phyloP scores from a whole-genome alignment of 2,888 invertebrate species.

The Caenorhabditis macrosperma region DNA sequence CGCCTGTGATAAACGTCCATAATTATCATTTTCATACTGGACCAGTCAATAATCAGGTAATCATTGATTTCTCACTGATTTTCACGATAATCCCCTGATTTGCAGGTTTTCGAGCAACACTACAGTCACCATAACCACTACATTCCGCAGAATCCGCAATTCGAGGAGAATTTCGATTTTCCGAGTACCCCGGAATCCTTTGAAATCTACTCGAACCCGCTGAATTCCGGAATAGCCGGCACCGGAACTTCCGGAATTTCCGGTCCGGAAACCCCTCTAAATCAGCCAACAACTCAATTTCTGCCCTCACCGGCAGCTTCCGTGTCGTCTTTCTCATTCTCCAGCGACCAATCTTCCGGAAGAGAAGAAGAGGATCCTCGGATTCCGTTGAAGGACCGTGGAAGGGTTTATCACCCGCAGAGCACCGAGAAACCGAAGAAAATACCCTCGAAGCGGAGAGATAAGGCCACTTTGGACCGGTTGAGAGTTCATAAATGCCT shows the following conservation, averaged over 20 bases:
- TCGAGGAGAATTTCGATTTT: constrained; percentile 19
- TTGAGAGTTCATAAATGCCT: constrained; percentile 68
- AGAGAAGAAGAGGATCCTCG: constrained; percentile 47
- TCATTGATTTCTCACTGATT: no score
- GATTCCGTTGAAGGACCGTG: constrained; percentile 46
- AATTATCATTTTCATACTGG: constrained; percentile 59
- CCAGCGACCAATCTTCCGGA: constrained; percentile 40
- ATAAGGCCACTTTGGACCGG: constrained; percentile 63
- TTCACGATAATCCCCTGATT: not conserved
- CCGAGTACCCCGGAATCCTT: constrained; percentile 16
- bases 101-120: constrained; percentile 43
- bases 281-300: not conserved
- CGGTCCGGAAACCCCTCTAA: not conserved
- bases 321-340: constrained; percentile 37
- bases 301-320: constrained; percentile 40
- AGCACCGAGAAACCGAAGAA: constrained; percentile 48
- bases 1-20: constrained; percentile 51
- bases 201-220: not conserved
- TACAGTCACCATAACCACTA: constrained; percentile 44
- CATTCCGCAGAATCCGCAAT: constrained; percentile 8
- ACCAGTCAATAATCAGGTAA: constrained; percentile 37
- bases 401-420: constrained; percentile 51
- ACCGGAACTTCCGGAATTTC: not conserved
- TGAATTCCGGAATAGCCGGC: constrained; percentile 6
- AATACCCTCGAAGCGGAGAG: constrained; percentile 48